Percentiles rank a stretch among this genome's conserved stretches.
These are phyloP conservation scores for Microctonus hyperodae DNA, from an alignment of 2,888 invertebrate species.

Conservation along the genomic window DNA sequence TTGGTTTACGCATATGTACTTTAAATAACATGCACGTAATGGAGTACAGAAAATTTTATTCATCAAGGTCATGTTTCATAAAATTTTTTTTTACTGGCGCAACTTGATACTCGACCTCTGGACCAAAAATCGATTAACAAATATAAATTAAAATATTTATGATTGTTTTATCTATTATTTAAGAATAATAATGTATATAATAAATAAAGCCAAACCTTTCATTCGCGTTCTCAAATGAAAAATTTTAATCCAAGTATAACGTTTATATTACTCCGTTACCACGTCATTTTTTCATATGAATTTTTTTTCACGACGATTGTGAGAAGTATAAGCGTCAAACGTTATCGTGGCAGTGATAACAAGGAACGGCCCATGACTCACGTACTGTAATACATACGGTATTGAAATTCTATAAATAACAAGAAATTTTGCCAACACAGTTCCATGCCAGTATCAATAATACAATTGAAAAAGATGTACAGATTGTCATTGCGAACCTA, in stretches of 20 bases:
- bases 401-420: slow-evolving; percentile 29
- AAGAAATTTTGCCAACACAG: slow-evolving; percentile 44
- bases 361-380: slow-evolving; percentile 18
- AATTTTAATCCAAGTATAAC: slow-evolving; percentile 35
- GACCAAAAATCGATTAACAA: slow-evolving; percentile 16
- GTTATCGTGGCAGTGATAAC: slow-evolving; percentile 4
- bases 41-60: slow-evolving; percentile 32
- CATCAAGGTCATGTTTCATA: slow-evolving; percentile 37
- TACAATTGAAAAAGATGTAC: slow-evolving; percentile 47
- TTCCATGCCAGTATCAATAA: slow-evolving; percentile 50
- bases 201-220: slow-evolving; percentile 36
- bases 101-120: slow-evolving; percentile 9
- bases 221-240: slow-evolving; percentile 33
- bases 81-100: slow-evolving; percentile 18
- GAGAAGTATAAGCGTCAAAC: slow-evolving; percentile 29
- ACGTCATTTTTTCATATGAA: slow-evolving; percentile 54
- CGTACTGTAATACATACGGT: background rate
- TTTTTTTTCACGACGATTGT: slow-evolving; percentile 44
- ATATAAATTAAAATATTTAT: background rate
- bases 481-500: slow-evolving; percentile 41
- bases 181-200: background rate
- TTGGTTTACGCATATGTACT: background rate
- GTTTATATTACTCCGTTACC: slow-evolving; percentile 43
- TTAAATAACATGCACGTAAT: slow-evolving; percentile 34
- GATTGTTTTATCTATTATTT: background rate